A percentile compares a stretch with the other conserved stretches of the same genome.
Conservation (phyloP, 2,113 vertebrate species). For the Oophaga pumilio region DNA sequence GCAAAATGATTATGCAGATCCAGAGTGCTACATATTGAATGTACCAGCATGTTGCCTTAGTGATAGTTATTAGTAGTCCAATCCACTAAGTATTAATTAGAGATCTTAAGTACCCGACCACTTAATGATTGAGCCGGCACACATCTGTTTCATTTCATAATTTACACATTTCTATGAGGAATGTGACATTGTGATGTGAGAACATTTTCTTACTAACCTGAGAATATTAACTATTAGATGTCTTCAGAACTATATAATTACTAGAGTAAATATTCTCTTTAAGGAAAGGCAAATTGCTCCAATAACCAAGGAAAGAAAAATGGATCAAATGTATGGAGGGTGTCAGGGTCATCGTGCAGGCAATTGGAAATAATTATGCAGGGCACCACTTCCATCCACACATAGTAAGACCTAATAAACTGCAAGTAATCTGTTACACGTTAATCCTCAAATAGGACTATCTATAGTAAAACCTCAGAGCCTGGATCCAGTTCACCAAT, state of each 20-base stretch:
- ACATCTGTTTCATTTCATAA: background rate
- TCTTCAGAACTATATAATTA: background rate
- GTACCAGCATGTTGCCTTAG: background rate
- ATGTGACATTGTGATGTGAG: background rate
- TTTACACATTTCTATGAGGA: background rate
- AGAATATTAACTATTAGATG: background rate
- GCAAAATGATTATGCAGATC: background rate
- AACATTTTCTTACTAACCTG: background rate
- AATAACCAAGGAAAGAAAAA: background rate
- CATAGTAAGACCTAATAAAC: too few species aligned
- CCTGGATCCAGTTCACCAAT: too few species aligned
- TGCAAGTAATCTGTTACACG: too few species aligned
- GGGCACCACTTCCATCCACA: too few species aligned
- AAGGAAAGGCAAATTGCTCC: background rate
- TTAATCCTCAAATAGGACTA: too few species aligned
- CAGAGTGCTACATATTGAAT: background rate
- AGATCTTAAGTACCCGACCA: background rate
- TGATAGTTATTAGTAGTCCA: background rate
- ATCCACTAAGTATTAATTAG: slow-evolving; percentile 40
- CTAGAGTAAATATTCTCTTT: background rate
- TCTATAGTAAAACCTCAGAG: too few species aligned
- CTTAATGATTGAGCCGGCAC: background rate
- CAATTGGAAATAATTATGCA: too few species aligned
- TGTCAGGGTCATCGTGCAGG: too few species aligned
- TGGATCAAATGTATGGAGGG: too few species aligned